These are phyloP conservation scores for Dipodomys merriami DNA, from an alignment of 2,113 vertebrate genomes.

Conservation along the genomic window DNA sequence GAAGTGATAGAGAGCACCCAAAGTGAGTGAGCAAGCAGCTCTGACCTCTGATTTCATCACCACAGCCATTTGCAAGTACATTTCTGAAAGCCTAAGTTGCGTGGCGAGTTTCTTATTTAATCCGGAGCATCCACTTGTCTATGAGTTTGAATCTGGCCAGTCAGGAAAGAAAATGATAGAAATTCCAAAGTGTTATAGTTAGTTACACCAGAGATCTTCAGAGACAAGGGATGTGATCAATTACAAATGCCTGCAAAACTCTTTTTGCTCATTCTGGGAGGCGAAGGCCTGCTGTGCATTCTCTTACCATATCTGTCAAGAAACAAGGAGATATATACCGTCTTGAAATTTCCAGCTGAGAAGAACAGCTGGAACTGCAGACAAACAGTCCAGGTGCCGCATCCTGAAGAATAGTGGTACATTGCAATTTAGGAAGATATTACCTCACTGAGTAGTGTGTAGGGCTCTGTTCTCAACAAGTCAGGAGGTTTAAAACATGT, in stretches of 20 bases:
- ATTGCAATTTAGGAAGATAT: constrained; percentile 17
- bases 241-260: background rate
- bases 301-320: constrained; percentile 54
- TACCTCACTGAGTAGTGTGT: background rate
- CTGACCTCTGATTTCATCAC: constrained; percentile 57
- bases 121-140: constrained; percentile 44
- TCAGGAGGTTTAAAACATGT: constrained; percentile 35
- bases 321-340: constrained; percentile 58
- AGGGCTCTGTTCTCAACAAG: constrained; percentile 6
- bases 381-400: constrained; percentile 1
- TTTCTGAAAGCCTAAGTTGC: background rate
- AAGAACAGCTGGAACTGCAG: constrained; percentile 27
- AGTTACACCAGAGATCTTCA: background rate
- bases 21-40: constrained; percentile 74
- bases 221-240: constrained; percentile 28
- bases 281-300: constrained; percentile 10
- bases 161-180: constrained; percentile 27
- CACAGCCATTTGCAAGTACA: constrained; percentile 58
- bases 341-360: constrained; percentile 28
- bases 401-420: background rate
- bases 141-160: background rate
- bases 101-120: constrained; percentile 41
- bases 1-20: constrained; percentile 38
- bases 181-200: constrained; percentile 12
- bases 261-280: constrained; percentile 11